Evolutionary conservation across 2,888 invertebrate genomes (phyloP).

Genomic region (Sepiola atlantica): DNA sequence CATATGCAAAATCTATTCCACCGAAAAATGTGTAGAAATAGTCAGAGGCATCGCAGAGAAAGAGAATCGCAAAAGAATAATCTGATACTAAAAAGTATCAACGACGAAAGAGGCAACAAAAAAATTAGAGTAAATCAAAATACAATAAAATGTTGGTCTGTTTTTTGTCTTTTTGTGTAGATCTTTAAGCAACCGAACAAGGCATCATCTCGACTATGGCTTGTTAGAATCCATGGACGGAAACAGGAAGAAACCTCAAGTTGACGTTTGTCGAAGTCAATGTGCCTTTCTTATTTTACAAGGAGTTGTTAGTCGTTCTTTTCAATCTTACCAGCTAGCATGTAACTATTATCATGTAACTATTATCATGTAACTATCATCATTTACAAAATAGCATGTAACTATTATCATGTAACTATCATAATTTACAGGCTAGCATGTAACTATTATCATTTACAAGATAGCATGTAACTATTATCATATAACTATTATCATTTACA

Average conservation of each 20-base stretch:
- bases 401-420: too few relatives aligned
- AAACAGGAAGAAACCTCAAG: neutral
- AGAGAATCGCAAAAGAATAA: neutral
- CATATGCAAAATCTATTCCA: neutral
- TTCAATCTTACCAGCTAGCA: neutral
- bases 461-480: too few relatives aligned
- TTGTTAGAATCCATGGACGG: neutral
- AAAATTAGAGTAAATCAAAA: neutral
- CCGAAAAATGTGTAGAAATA: neutral
- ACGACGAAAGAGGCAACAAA: neutral
- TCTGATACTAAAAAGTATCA: neutral
- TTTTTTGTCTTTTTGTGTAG: neutral
- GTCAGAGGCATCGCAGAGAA: neutral
- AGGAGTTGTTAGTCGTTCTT: neutral
- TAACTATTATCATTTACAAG: too few relatives aligned
- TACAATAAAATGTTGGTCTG: neutral
- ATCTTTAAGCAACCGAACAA: neutral
- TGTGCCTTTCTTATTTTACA: neutral
- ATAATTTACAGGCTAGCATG: too few relatives aligned
- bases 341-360: too few relatives aligned
- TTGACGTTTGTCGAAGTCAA: neutral
- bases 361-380: too few relatives aligned
- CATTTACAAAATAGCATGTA: too few relatives aligned
- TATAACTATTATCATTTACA: too few relatives aligned
- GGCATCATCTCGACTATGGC: neutral